Evolutionary conservation across 2,888 invertebrate genomes (phyloP), one percentile per base, ranked within the genome.

Genomic region (Petrolisthes cinctipes): DNA sequence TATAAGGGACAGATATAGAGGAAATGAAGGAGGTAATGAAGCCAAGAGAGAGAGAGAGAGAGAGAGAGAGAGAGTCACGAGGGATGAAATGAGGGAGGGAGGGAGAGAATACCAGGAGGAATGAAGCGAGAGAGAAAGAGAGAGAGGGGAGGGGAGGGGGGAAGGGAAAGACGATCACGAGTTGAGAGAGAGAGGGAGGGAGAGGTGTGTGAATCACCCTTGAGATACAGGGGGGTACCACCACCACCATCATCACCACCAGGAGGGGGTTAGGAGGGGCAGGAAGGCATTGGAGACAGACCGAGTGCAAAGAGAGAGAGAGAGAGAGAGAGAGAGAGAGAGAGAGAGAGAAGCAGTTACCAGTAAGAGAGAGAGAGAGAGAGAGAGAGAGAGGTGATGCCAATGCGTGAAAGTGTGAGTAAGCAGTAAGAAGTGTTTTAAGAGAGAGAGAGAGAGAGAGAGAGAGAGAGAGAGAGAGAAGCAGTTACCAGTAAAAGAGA

Each of bases 381-480:
- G 37, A 37, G 76, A 76, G 11, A 5, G n/a, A n/a, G n/a, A 73
- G 73, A n/a, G n/a, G n/a, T 73, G 5, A 73, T 73, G 73, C 11
- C 20, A 73, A 20, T 17, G 79, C n/a, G n/a, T n/a, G n/a, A n/a
- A n/a, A n/a, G n/a, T n/a, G n/a, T n/a, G n/a, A n/a, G n/a, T n/a
- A n/a, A n/a, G n/a, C n/a, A n/a, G n/a, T n/a, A n/a, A n/a, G n/a
- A n/a, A n/a, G n/a, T n/a, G n/a, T n/a, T n/a, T n/a, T n/a, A 71
- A 71, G n/a, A 82, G 23, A n/a, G 54, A 71, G 23, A 71, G 14
- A 73, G n/a, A 51, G 54, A 61, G 14, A 83, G 73, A 23, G 71
- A 23, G 68, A 82, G 68, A 66, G 54, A 4, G 68, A 82, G 51
- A 54, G 5, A 51, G 82, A n/a, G 20, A 66, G n/a, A 9, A 9